A percentile compares a stretch with the other conserved stretches of the same genome.
Conservation (phyloP, 2,113 vertebrate species). For the Tapirus terrestris region DNA sequence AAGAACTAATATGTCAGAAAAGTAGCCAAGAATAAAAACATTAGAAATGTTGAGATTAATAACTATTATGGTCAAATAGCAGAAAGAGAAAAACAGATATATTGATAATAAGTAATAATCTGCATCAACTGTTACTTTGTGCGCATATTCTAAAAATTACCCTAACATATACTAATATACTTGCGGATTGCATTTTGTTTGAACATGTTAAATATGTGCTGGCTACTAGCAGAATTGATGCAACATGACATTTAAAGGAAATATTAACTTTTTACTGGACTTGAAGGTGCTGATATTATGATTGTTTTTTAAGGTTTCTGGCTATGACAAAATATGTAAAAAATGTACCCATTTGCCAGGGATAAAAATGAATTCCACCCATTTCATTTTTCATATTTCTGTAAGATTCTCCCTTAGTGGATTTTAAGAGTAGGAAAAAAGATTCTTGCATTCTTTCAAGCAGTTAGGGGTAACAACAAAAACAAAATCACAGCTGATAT, state of each 20-base stretch:
- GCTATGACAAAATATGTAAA: not conserved
- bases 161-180: not conserved
- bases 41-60: constrained; percentile 75
- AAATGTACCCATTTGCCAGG: not conserved
- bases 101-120: constrained; percentile 68
- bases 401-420: not conserved
- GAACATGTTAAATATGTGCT: not conserved
- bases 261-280: not conserved
- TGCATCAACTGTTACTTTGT: not conserved
- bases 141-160: constrained; percentile 46
- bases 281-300: not conserved
- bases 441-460: not conserved
- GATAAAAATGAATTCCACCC: not conserved
- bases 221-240: not conserved
- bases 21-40: constrained; percentile 75
- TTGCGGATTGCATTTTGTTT: constrained; percentile 53
- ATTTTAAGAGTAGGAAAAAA: not conserved
- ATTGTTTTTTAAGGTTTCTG: constrained; percentile 25
- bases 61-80: constrained; percentile 46
- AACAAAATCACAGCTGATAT: not conserved
- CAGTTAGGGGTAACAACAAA: not conserved
- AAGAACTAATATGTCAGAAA: constrained; percentile 78
- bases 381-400: not conserved
- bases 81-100: constrained; percentile 53
- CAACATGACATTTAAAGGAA: not conserved